Conservation (phyloP, 1,140 invertebrate genomes). For the Cydia pomonella region DNA sequence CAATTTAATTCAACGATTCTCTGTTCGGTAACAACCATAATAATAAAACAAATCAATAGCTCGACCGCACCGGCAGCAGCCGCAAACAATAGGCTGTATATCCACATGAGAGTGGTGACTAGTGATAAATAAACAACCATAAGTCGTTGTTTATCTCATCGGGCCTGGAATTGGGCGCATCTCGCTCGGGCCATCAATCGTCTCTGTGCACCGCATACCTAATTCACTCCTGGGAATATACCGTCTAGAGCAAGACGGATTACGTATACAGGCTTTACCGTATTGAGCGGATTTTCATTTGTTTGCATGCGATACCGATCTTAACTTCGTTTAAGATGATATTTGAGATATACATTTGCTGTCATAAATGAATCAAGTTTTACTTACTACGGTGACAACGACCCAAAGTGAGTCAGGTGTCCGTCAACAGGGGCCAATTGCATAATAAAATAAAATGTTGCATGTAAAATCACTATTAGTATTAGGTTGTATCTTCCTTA, state of each 20-base stretch:
- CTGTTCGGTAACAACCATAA: background rate
- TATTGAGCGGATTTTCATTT: constrained; percentile 20
- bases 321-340: constrained; percentile 3
- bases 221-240: constrained; percentile 33
- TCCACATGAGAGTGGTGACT: constrained; percentile 33
- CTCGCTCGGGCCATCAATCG: constrained; percentile 38
- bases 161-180: constrained; percentile 38
- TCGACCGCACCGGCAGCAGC: constrained; percentile 20
- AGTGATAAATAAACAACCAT: constrained; percentile 33
- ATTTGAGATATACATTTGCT: background rate
- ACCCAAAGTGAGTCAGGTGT: too few species aligned
- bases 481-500: too few species aligned
- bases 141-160: constrained; percentile 38
- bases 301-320: constrained; percentile 13
- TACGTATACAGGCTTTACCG: constrained; percentile 14
- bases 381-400: too few species aligned
- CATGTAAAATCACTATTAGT: too few species aligned
- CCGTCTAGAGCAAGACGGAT: constrained; percentile 20
- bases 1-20: background rate
- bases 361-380: background rate
- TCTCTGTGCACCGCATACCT: constrained; percentile 31
- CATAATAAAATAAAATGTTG: too few species aligned
- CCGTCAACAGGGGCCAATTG: too few species aligned
- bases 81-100: constrained; percentile 29
- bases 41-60: constrained; percentile 26